These are phyloP conservation scores for Drosophila simulans DNA, from an alignment of 1,140 invertebrate species.

Conservation along the genomic window DNA sequence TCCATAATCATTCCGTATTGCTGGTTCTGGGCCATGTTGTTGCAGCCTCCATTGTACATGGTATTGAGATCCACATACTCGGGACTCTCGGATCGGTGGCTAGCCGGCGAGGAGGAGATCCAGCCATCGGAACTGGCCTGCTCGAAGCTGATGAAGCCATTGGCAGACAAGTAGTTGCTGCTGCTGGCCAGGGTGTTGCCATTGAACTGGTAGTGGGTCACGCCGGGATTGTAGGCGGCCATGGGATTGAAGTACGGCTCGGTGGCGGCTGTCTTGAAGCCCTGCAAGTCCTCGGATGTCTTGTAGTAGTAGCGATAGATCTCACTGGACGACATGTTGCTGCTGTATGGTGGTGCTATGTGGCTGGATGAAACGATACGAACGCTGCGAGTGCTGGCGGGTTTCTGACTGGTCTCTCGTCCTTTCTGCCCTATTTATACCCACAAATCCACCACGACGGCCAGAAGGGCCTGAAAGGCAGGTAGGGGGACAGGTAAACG, in stretches of 20 bases:
- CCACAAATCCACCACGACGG: conserved; percentile 52
- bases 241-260: conserved; percentile 81
- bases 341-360: not conserved
- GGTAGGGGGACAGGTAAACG: conserved; percentile 70
- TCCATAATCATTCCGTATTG: conserved; percentile 51
- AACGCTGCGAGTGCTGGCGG: conserved; percentile 54
- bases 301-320: conserved; percentile 83
- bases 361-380: conserved; percentile 6
- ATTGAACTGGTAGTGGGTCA: conserved; percentile 73
- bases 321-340: conserved; percentile 77
- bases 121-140: conserved; percentile 86
- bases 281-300: conserved; percentile 80
- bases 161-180: conserved; percentile 70
- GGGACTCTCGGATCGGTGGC: conserved; percentile 86
- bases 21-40: conserved; percentile 37
- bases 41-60: conserved; percentile 64
- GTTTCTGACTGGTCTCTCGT: conserved; percentile 63
- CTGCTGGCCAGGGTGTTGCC: conserved; percentile 64
- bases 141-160: conserved; percentile 80
- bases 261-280: conserved; percentile 60
- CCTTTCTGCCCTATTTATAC: conserved; percentile 72
- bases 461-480: conserved; percentile 9
- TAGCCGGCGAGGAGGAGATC: conserved; percentile 87
- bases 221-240: conserved; percentile 76
- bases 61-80: conserved; percentile 83